Evolutionary conservation across 2,888 invertebrate genomes (phyloP).

Genomic region (Morpho achilles): DNA sequence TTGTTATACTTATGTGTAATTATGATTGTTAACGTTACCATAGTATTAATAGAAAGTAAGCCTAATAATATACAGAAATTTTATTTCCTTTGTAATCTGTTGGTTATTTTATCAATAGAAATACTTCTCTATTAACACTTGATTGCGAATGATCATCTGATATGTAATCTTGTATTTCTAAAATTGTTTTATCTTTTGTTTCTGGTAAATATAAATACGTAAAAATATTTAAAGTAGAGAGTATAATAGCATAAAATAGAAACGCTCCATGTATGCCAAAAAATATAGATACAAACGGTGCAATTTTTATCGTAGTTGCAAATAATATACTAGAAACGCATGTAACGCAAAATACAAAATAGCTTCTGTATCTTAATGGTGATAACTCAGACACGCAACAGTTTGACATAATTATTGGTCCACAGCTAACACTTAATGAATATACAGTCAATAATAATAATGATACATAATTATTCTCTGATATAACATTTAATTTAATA

Average conservation of each 20-base stretch:
- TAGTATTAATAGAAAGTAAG: neutral
- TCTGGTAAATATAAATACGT: slow-evolving; percentile 34
- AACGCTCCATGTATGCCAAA: slow-evolving; percentile 46
- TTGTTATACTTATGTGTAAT: too few species aligned
- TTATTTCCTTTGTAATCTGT: neutral
- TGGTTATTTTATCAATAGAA: neutral
- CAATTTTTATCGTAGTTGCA: slow-evolving; percentile 40
- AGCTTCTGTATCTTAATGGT: slow-evolving; percentile 43
- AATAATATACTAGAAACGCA: slow-evolving; percentile 40
- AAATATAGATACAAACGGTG: slow-evolving; percentile 41
- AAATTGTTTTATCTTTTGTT: slow-evolving; percentile 36
- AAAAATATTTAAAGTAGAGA: slow-evolving; percentile 25
- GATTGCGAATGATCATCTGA: neutral
- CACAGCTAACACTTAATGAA: slow-evolving; percentile 24
- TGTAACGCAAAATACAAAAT: slow-evolving; percentile 31
- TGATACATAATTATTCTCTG: slow-evolving; percentile 3
- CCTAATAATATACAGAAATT: neutral
- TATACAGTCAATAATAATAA: slow-evolving; percentile 17
- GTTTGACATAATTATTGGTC: slow-evolving; percentile 36
- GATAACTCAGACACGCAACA: slow-evolving; percentile 36
- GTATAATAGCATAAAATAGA: slow-evolving; percentile 30
- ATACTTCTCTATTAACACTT: neutral
- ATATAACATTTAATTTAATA: slow-evolving; percentile 1
- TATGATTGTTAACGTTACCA: too few species aligned
- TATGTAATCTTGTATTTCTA: slow-evolving; percentile 31